Percentiles rank a stretch among this genome's conserved stretches.
Evolutionary conservation across 2,113 vertebrate genomes (phyloP).

Genomic region (Catagonus wagneri): DNA sequence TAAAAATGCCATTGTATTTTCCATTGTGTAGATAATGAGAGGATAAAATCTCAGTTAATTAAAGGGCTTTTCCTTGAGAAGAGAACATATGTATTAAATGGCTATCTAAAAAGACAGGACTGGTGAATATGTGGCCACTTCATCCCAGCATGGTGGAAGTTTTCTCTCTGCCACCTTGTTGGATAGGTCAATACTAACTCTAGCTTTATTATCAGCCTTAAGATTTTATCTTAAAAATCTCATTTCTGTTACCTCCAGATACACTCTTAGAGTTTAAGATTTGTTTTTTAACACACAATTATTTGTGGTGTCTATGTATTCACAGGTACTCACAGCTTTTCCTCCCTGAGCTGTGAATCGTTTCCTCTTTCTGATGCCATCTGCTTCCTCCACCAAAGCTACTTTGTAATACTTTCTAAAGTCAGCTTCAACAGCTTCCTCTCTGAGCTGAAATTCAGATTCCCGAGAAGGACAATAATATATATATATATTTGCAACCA

Average conservation of each 20-base stretch:
- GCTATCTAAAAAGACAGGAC: neutral
- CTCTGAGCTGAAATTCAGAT: slow-evolving; percentile 81
- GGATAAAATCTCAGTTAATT: neutral
- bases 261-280: neutral
- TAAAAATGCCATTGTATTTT: neutral
- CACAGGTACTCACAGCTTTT: neutral
- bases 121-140: neutral
- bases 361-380: slow-evolving; percentile 79
- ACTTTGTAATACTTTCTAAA: slow-evolving; percentile 75
- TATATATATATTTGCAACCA: slow-evolving; percentile 79
- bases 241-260: neutral
- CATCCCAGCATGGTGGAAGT: neutral
- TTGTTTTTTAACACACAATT: neutral
- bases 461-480: slow-evolving; percentile 70
- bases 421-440: slow-evolving; percentile 64
- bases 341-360: slow-evolving; percentile 70
- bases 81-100: neutral
- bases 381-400: slow-evolving; percentile 77
- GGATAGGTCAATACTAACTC: neutral
- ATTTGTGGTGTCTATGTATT: neutral
- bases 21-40: neutral
- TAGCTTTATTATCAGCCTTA: neutral
- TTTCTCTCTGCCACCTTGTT: neutral
- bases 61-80: neutral
- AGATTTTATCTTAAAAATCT: slow-evolving; percentile 1